Conservation (phyloP, 2,888 invertebrate genomes). For the Scaeva pyrastri region DNA sequence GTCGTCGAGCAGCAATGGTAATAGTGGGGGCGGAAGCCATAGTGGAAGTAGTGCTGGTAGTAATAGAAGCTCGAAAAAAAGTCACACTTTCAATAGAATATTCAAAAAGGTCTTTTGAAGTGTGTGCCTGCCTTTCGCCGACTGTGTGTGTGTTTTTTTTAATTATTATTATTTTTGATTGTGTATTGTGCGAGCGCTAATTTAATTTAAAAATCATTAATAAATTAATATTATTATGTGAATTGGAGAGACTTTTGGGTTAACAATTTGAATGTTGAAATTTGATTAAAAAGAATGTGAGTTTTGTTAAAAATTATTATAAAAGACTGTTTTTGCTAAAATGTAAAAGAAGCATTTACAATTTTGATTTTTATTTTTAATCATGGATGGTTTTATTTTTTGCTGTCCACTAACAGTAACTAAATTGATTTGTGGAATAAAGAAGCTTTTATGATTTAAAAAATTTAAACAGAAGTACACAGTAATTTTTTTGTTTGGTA, state of each 20-base stretch:
- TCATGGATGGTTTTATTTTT: constrained; percentile 15
- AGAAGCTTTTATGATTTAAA: constrained; percentile 1
- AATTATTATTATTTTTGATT: background rate
- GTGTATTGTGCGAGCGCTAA: constrained; percentile 37
- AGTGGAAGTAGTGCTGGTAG: constrained; percentile 80
- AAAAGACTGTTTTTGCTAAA: constrained; percentile 51
- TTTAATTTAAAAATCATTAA: background rate
- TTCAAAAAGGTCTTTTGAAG: constrained; percentile 91
- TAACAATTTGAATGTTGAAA: constrained; percentile 25
- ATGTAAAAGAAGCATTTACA: constrained; percentile 31
- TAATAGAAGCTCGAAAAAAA: constrained; percentile 85
- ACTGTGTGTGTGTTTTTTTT: constrained; percentile 13
- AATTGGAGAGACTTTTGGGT: constrained; percentile 15
- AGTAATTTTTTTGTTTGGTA: background rate
- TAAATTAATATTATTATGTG: background rate
- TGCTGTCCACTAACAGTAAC: background rate
- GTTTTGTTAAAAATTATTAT: constrained; percentile 28
- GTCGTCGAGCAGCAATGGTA: constrained; percentile 76
- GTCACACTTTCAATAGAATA: constrained; percentile 89
- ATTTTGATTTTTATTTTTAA: constrained; percentile 5
- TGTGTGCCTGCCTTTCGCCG: background rate
- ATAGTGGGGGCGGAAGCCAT: constrained; percentile 74
- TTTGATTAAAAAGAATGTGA: background rate
- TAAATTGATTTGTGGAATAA: constrained; percentile 2
- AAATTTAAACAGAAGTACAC: background rate